These are phyloP conservation scores for Colletes latitarsis DNA, from an alignment of 1,140 invertebrate species.

Conservation along the genomic window DNA sequence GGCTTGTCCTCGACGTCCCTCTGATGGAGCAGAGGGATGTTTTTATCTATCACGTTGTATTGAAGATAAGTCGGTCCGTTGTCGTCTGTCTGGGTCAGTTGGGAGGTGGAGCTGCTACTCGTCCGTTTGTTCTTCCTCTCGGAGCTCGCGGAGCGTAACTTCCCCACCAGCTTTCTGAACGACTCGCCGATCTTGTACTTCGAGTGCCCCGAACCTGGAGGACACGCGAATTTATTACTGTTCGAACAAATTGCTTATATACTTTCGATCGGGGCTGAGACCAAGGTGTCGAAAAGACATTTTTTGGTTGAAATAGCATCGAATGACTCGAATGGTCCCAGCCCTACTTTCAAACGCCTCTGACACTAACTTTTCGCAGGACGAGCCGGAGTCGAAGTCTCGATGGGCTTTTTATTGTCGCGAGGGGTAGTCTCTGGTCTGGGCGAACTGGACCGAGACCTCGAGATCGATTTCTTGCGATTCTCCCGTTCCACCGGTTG, in stretches of 20 bases:
- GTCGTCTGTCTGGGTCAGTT: conserved; percentile 81
- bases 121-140: conserved; percentile 85
- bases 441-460: conserved; percentile 80
- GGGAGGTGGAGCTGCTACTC: conserved; percentile 65
- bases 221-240: too few relatives aligned
- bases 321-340: too few relatives aligned
- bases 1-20: conserved; percentile 56
- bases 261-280: too few relatives aligned
- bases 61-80: conserved; percentile 82
- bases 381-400: conserved; percentile 36
- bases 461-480: conserved; percentile 72
- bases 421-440: conserved; percentile 31
- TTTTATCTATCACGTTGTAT: conserved; percentile 84
- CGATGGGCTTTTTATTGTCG: conserved; percentile 47
- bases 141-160: conserved; percentile 87
- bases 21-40: conserved; percentile 74
- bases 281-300: too few relatives aligned
- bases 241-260: too few relatives aligned
- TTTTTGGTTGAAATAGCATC: too few relatives aligned
- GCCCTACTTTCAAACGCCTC: too few relatives aligned
- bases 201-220: conserved; percentile 80
- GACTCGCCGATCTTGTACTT: conserved; percentile 82
- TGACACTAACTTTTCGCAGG: conserved; percentile 49
- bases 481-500: conserved; percentile 44
- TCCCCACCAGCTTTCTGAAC: conserved; percentile 88